These are phyloP conservation scores for Penaeus indicus DNA, from an alignment of 1,140 invertebrate genomes.

Conservation along the genomic window DNA sequence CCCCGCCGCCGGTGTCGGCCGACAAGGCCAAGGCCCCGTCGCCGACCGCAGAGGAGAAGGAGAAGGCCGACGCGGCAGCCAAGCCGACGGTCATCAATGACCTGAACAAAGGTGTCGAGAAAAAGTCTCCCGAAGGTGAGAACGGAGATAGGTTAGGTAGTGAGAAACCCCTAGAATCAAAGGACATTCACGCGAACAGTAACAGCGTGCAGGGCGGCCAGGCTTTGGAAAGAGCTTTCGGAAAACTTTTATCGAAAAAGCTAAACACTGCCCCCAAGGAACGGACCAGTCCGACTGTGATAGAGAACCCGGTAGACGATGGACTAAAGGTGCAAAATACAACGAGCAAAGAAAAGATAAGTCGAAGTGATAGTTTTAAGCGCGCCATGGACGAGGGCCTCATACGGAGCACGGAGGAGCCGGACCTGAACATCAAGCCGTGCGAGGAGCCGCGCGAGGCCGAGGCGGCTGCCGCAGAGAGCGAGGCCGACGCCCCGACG, in stretches of 20 bases:
- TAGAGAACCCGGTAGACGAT: slow-evolving; percentile 25
- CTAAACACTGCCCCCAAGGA: slow-evolving; percentile 31
- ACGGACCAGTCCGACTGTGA: slow-evolving; percentile 18
- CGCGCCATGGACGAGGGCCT: slow-evolving; percentile 61
- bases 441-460: slow-evolving; percentile 35
- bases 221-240: slow-evolving; percentile 46
- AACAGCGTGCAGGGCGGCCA: slow-evolving; percentile 41
- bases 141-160: slow-evolving; percentile 19
- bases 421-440: slow-evolving; percentile 50
- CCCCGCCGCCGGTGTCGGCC: too few species aligned
- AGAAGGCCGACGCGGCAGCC: slow-evolving; percentile 45
- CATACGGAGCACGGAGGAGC: slow-evolving; percentile 48
- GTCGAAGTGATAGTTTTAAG: slow-evolving; percentile 64
- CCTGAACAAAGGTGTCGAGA: slow-evolving; percentile 40
- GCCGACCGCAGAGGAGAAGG: slow-evolving; percentile 18
- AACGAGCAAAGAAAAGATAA: slow-evolving; percentile 57
- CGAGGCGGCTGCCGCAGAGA: slow-evolving; percentile 28
- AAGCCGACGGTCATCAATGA: slow-evolving; percentile 38
- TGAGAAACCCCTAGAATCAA: slow-evolving; percentile 39
- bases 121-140: slow-evolving; percentile 20
- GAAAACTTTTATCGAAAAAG: slow-evolving; percentile 54
- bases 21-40: too few species aligned
- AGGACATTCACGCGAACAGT: slow-evolving; percentile 34
- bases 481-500: neutral
- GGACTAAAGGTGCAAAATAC: slow-evolving; percentile 1